A percentile compares a stretch with the other conserved stretches of the same genome.
Conservation (phyloP, 2,797 vertebrate species). For the Myripristis jacobus region DNA sequence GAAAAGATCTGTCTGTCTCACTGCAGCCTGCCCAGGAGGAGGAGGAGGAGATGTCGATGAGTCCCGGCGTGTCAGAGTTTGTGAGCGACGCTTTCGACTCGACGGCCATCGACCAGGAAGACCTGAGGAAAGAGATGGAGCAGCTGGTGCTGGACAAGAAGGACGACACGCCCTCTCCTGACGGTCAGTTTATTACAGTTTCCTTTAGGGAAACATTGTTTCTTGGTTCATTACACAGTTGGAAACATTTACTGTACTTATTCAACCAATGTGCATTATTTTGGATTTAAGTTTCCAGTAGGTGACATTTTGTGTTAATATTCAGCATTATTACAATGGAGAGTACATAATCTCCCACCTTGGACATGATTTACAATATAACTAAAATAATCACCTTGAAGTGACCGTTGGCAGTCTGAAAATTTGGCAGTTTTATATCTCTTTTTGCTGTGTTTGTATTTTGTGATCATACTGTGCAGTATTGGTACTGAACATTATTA, state of each 20-base stretch:
- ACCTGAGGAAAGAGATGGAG: constrained; percentile 96
- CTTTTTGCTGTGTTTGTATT: too few relatives aligned
- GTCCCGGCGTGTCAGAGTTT: constrained; percentile 95
- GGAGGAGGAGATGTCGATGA: constrained; percentile 95
- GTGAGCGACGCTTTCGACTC: constrained; percentile 96
- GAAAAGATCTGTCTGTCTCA: not conserved
- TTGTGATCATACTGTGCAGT: too few relatives aligned
- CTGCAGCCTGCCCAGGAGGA: constrained; percentile 79
- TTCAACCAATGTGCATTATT: not conserved
- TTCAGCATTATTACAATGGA: too few relatives aligned
- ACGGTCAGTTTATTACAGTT: constrained; percentile 80
- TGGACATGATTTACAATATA: too few relatives aligned
- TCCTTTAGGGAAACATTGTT: not conserved
- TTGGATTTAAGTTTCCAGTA: too few relatives aligned
- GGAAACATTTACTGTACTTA: not conserved
- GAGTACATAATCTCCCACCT: too few relatives aligned
- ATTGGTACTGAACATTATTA: too few relatives aligned
- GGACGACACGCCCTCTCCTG: constrained; percentile 77
- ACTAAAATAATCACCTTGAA: too few relatives aligned
- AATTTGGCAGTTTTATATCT: not conserved
- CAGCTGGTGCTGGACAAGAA: constrained; percentile 96
- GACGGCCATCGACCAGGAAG: constrained; percentile 91
- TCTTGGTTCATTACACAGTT: not conserved
- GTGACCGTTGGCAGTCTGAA: too few relatives aligned
- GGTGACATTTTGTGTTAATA: too few relatives aligned